A percentile compares a stretch with the other conserved stretches of the same genome.
These are phyloP conservation scores for Edolisoma coerulescens DNA, from an alignment of 2,113 vertebrate genomes.

Conservation along the genomic window DNA sequence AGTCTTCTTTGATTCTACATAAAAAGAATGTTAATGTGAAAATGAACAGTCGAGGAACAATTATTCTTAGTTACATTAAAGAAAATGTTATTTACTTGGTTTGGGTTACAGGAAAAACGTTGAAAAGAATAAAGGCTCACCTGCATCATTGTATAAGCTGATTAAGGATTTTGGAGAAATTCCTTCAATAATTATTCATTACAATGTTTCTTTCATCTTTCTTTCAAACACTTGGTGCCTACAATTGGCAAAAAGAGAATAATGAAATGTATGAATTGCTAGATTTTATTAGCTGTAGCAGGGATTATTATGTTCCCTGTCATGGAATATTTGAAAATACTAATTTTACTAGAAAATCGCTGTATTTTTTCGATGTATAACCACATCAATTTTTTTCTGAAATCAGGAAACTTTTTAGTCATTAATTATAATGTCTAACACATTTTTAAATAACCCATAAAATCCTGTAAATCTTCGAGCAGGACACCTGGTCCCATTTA, in stretches of 20 bases:
- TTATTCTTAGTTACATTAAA: neutral
- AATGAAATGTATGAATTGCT: neutral
- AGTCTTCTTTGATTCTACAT: neutral
- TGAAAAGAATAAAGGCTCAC: neutral
- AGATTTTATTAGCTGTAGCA: neutral
- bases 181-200: neutral
- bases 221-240: neutral
- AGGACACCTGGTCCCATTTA: neutral
- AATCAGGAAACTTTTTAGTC: neutral
- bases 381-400: neutral
- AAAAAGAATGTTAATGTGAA: neutral
- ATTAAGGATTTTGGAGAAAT: neutral
- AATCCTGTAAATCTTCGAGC: neutral
- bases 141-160: neutral
- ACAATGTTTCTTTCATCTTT: neutral
- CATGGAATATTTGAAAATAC: neutral
- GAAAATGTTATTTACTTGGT: neutral
- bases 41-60: accelerated
- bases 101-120: neutral
- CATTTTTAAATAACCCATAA: neutral
- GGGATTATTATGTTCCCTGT: neutral
- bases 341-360: neutral
- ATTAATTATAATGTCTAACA: neutral
- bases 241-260: neutral
- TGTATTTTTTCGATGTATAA: neutral